Evolutionary conservation across 2,888 invertebrate species (phyloP), one percentile per base, ranked within the genome.

Genomic region (Meteorus cinctellus): DNA sequence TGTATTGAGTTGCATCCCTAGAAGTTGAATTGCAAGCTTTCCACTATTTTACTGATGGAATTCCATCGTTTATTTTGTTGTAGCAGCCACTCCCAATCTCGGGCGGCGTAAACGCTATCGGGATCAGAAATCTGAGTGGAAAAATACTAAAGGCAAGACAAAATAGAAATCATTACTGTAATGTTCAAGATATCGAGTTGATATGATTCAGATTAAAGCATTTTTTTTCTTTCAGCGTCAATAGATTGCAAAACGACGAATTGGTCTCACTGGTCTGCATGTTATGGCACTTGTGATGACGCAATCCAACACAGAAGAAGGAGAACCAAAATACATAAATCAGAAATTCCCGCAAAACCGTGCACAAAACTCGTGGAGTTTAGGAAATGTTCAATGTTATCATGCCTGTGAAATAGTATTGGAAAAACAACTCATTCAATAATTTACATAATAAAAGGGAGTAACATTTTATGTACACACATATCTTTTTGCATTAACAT

Each of bases 251-350:
- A 84, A 81, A 84, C 87, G 66, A 84, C 87, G 16, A 92, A 92
- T 75, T 97, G 96, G 96, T 93, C 95, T 4, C 87, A 91, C 14
- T 96, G 96, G 96, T 95, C 96, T 48, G 93, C 95, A 81, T 98
- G 98, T 90, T 96, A 96, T 0, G 95, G 94, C n/a, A 94, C 94
- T 0, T 98, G 98, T 86, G 96, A 96, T 14, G 90, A 94, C 24
- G 95, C 96, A 14, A 92, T 95, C 73, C 93, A 93, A 84, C 95
- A 95, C 86, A 91, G 96, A 34, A 93, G 94, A 1, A 90, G 97
- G 73, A 92, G 92, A 78, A 96, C 90, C 2, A 82, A 80, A 62
- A 92, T 89, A 10, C 81, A 84, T 62, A 86, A 88, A 0, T 80
- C 82, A 12, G 87, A 87, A 34, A 79, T 81, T 14, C 82, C 82